These are phyloP conservation scores for Brachypteracias leptosomus DNA, from an alignment of 2,113 vertebrate genomes.

Conservation along the genomic window DNA sequence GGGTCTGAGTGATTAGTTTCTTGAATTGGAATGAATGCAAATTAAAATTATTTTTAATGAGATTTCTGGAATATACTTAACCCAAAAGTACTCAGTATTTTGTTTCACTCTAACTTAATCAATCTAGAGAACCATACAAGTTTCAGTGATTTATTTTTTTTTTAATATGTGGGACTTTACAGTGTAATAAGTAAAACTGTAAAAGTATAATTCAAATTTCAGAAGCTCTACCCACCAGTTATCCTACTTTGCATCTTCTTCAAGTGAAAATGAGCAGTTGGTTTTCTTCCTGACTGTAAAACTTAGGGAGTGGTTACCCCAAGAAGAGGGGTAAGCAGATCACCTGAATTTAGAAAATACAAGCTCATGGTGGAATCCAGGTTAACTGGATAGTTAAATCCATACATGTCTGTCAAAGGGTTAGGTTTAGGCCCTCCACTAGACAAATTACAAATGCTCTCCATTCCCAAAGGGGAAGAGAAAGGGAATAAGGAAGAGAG, in stretches of 20 bases:
- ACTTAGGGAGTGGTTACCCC: neutral
- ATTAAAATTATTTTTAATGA: neutral
- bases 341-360: neutral
- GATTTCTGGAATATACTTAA: neutral
- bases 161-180: neutral
- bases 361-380: neutral
- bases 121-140: neutral
- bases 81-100: neutral
- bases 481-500: too few species aligned
- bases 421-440: too few species aligned
- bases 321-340: neutral
- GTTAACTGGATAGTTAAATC: neutral
- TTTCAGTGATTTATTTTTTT: neutral
- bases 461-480: too few species aligned
- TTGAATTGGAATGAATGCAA: neutral
- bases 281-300: neutral
- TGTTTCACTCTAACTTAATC: neutral
- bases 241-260: neutral
- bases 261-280: neutral
- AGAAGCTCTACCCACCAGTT: neutral
- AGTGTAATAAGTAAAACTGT: conserved; percentile 15
- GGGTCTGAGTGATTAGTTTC: neutral
- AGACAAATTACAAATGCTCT: too few species aligned
- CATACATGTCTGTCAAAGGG: too few species aligned
- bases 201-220: neutral